Evolutionary conservation across 2,797 vertebrate species (phyloP).

Genomic region (Thamnophis elegans): DNA sequence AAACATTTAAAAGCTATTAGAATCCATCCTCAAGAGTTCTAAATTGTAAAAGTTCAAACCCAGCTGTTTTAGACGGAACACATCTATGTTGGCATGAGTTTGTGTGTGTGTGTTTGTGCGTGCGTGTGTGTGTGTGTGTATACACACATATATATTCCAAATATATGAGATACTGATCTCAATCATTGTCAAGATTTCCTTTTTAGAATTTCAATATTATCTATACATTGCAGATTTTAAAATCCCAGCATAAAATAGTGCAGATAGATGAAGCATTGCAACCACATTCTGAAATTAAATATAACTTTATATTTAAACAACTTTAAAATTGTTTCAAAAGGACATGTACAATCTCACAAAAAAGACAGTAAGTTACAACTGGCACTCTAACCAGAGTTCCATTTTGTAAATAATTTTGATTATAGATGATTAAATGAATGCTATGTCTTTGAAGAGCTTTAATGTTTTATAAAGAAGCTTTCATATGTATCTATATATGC

Average conservation of each 20-base stretch:
- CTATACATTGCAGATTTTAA: not conserved
- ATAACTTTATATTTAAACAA: not conserved
- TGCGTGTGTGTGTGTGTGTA: too few relatives aligned
- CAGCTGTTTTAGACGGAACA: slow-evolving; percentile 30
- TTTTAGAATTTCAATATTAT: not conserved
- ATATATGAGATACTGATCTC: not conserved
- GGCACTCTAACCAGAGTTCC: not conserved
- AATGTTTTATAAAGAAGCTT: not conserved
- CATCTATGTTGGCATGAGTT: not conserved
- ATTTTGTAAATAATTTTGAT: not conserved
- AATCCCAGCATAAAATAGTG: not conserved
- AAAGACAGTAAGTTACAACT: not conserved
- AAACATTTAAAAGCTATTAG: slow-evolving; percentile 58
- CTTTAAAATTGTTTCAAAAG: not conserved
- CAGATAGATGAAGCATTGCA: not conserved
- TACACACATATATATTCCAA: not conserved
- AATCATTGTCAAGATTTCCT: not conserved
- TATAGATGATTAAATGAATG: not conserved
- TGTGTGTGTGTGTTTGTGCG: too few relatives aligned
- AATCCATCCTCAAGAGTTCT: slow-evolving; percentile 53
- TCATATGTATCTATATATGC: not conserved
- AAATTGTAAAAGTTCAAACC: slow-evolving; percentile 46
- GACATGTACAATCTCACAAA: not conserved
- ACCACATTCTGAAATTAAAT: slow-evolving; percentile 15
- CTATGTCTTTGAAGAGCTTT: not conserved